Percentiles rank a stretch among this genome's conserved stretches.
These are phyloP conservation scores for Stomatorhinus ivindoensis DNA, from an alignment of 2,113 vertebrate species.

Conservation along the genomic window DNA sequence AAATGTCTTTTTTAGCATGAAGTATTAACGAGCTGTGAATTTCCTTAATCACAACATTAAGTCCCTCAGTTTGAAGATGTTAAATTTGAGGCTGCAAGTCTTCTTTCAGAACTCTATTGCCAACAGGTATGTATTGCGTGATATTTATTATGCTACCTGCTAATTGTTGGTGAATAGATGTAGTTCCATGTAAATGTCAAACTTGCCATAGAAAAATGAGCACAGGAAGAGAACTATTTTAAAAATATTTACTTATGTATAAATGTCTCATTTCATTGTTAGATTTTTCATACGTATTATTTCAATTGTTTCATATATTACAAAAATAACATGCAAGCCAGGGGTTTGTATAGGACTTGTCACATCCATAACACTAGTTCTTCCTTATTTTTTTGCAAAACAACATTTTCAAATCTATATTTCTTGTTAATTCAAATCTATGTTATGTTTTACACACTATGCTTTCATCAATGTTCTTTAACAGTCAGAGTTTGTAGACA, in stretches of 20 bases:
- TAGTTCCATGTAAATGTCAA: neutral
- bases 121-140: constrained; percentile 76
- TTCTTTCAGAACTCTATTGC: constrained; percentile 92
- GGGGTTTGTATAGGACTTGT: neutral
- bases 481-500: neutral
- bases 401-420: neutral
- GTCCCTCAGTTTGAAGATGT: constrained; percentile 96
- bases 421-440: neutral
- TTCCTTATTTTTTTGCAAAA: neutral
- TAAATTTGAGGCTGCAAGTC: constrained; percentile 96
- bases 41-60: constrained; percentile 59
- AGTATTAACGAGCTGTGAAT: neutral
- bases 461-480: neutral
- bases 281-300: neutral
- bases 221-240: neutral
- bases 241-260: neutral
- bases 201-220: neutral
- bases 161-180: neutral
- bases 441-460: neutral
- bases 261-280: neutral
- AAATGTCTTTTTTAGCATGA: neutral
- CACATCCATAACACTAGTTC: neutral
- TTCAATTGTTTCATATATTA: neutral
- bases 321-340: neutral
- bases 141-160: neutral